These are phyloP conservation scores for Neoaliturus tenellus DNA, from an alignment of 2,888 invertebrate genomes.

Conservation along the genomic window DNA sequence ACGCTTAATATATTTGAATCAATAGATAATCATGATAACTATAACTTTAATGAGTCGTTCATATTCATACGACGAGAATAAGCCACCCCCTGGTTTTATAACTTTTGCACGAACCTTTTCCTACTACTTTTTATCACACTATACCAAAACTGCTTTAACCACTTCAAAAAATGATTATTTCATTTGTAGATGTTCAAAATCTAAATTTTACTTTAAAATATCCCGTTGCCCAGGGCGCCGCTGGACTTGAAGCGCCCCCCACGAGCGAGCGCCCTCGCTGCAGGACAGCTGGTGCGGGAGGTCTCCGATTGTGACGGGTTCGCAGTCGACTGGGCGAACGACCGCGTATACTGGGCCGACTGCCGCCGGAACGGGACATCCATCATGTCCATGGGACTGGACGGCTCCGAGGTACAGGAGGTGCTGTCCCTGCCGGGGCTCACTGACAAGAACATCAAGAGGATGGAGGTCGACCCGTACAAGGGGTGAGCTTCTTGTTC, in stretches of 20 bases:
- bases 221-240: neutral
- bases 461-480: slow-evolving; percentile 29
- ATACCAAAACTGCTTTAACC: no score
- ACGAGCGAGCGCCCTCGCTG: neutral
- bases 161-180: no score
- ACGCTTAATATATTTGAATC: no score
- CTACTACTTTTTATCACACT: no score
- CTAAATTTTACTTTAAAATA: no score
- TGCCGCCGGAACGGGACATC: neutral
- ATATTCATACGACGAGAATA: no score
- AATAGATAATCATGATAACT: no score
- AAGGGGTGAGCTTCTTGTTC: slow-evolving; percentile 16
- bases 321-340: slow-evolving; percentile 21
- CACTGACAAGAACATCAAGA: neutral
- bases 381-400: neutral
- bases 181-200: no score
- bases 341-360: neutral
- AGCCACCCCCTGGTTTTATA: no score
- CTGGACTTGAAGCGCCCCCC: neutral
- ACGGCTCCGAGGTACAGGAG: neutral
- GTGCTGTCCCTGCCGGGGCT: neutral
- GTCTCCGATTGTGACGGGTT: neutral
- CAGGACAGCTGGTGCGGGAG: neutral
- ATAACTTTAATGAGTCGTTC: no score
- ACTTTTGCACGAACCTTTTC: no score